Evolutionary conservation across 2,797 vertebrate species (phyloP), one percentile per base, ranked within the genome.

Genomic region (Morelia viridis): DNA sequence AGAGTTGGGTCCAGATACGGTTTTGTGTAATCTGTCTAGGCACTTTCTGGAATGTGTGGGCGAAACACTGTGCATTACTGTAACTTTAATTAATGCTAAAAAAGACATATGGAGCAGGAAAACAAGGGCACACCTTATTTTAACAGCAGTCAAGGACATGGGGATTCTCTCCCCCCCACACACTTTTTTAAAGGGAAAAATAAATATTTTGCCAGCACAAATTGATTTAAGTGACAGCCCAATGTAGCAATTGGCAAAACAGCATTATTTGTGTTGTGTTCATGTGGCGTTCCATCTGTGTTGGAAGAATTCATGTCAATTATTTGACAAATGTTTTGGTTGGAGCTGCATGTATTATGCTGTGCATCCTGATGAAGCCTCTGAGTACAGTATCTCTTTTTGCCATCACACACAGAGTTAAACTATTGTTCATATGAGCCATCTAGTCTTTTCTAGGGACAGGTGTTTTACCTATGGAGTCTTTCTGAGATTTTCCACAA

Each of bases 91-190:
- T 71, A 87, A 22, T 85, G 85, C 89, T 58, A 90, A 91, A 90
- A 90, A 76, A 46, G 60, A 65, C 88, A 89, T 89, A 89, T 91
- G 90, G 87, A 65, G 10, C 57, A 46, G 87, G 90, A 87, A 91
- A 91, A 87, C 80, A 93, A 53, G 60, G 88, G 53, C 88, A 91
- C 88, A 83, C 88, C 88, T 90, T 89, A 87, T 83, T 71, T 53
- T 24, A 87, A 64, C 13, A 22, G 35, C 88, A 89, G 90, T 89
- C 35, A 80, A 83, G 53, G 85, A 84, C 50, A 9, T 58, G 83
- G 65, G 58, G 58, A 61, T 26, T 58, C 24, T 26, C 26, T 35
- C 62, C 76, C 26, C 41, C 35, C 31, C 24, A 2, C 35, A 2
- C 35, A 2, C 35, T 41, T 41, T 41, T 41, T 41, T 41, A 11